Base-by-base conservation (phyloP, 2,888 invertebrate genomes). In the Hypercompe scribonia region DNA sequence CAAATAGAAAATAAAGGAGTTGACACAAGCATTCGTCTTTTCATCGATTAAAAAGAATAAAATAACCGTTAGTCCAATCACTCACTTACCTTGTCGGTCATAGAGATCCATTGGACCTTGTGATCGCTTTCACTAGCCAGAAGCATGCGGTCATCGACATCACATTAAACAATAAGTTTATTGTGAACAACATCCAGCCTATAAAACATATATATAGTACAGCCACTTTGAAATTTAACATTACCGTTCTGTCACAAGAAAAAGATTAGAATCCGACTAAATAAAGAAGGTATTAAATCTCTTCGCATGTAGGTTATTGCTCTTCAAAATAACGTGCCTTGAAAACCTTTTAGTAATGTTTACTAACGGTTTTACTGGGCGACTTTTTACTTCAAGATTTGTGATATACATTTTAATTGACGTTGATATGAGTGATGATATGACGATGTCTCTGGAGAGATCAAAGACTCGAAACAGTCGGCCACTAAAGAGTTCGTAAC, bases 101-200 rank as follows among this genome's bases (percentile, higher is more conserved):
- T 31, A 65, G 68, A 13, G 80, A 73, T 18, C 61, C 74, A 79
- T 82, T 73, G 65, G 18, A 46, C 39, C 70, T 63, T 67, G 58
- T 67, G 24, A 50, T 24, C 33, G 46, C 72, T 13, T 61, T 70
- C 13, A 78, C 39, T 24, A 78, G 39, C 65, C 73, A 75, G 71
- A 72, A 73, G 67, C 80, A 80, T 54, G 71, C 58, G 42, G 71
- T 72, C 65, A 74, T 73, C 7, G 72, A 68, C 50, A 81, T 39
- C 11, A 63, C 54, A 65, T 70, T 73, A 33, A 63, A 73, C 64
- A 74, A 31, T 64, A 82, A 66, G 75, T 74, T 80, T 67, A 75
- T 50, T 4, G 70, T 75, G 31, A 72, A 11, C 36, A 75, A 36
- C 24, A 34, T 61, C 18, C 64, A 70, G 31, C 72, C 68, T 64